Conservation (phyloP, 2,797 vertebrate genomes). For the Meriones psammophilus region DNA sequence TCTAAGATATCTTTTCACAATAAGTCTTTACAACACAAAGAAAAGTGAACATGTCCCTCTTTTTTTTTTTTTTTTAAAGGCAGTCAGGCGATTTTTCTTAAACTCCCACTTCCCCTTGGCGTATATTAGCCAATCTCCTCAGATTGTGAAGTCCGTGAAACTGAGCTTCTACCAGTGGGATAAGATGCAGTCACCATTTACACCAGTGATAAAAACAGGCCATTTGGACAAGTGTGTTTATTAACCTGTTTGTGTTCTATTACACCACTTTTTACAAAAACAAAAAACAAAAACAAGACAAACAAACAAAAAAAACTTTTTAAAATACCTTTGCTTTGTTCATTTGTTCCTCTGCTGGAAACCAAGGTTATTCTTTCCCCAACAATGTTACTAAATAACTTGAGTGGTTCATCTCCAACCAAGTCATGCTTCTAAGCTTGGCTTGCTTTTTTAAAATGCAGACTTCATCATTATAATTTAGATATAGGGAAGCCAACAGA, state of each 20-base stretch:
- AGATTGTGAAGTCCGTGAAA: background rate
- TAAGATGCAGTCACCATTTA: background rate
- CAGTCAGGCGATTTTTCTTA: background rate
- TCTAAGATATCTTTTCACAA: background rate
- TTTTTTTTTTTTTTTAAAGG: background rate
- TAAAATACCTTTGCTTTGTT: background rate
- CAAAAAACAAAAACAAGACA: no score
- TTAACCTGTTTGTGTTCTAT: background rate
- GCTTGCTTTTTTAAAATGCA: slow-evolving; percentile 10
- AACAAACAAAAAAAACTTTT: background rate
- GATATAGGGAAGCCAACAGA: background rate
- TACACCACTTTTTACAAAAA: background rate
- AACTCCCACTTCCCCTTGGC: background rate
- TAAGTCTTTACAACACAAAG: background rate
- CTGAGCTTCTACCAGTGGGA: background rate
- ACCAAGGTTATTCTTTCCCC: background rate
- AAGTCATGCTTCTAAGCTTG: background rate
- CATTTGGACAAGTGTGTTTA: background rate
- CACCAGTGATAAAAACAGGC: background rate
- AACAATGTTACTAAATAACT: background rate
- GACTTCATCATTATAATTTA: background rate
- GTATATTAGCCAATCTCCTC: background rate
- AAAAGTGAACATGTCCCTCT: background rate
- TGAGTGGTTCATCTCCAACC: background rate
- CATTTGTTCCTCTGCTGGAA: background rate